Base-by-base conservation (phyloP, 2,888 invertebrate species). In the Drosophila emarginata region DNA sequence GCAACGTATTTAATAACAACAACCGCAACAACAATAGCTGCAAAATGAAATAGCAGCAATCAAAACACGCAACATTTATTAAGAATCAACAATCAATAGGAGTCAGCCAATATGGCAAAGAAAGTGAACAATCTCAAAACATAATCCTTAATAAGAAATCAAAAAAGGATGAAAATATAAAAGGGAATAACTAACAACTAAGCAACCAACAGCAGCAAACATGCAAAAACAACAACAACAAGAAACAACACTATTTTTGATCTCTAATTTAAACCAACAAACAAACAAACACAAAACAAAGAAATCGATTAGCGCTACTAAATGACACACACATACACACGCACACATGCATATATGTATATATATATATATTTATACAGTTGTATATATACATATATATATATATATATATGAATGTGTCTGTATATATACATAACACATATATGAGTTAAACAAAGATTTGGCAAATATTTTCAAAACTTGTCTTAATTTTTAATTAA, bases 241-340 rank as follows among this genome's bases (percentile, higher is more conserved):
- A 69, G 79, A 87, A 83, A 88, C 71, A 80, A 74, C 62, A 87
- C 88, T 81, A 81, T 87, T 87, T 87, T 81, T 81, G 81, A 81
- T 81, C 81, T 81, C 81, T 85, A 77, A 85, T 79, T 79, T 72
- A 69, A 45, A 21, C 45, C 45, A 45, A 45, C 45, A 45, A 45
- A 45, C 15, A 15, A 6, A 78, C 67, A 67, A 68, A 63, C 62
- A 45, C 45, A 45, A 74, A 62, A 57, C 45, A 66, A 53, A 61
- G 61, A 66, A 77, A 70, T 67, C 72, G 65, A 80, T 84, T 80
- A 80, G 85, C 78, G 81, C 78, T 82, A 85, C 84, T 77, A 64
- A 77, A 64, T 59, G 66, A 28, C 56, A 72, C 60, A 65, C 53
- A 61, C 14, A 61, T 32, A 75, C 50, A 74, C 56, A 60, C 21